phyloP scores from a whole-genome alignment of 2,113 vertebrate species.

The Nyctereutes procyonoides region DNA sequence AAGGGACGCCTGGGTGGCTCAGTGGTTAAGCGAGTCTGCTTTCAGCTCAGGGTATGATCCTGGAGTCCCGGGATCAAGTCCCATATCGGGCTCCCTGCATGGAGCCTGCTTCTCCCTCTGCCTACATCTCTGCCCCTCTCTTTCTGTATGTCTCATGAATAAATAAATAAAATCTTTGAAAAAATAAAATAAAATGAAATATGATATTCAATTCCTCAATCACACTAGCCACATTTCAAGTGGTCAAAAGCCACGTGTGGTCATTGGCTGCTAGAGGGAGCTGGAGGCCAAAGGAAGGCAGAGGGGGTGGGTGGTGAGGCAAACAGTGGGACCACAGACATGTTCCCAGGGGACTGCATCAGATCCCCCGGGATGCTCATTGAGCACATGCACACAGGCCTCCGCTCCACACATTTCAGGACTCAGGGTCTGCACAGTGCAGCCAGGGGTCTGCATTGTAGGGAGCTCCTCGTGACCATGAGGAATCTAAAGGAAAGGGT shows the following conservation, averaged over 20 bases:
- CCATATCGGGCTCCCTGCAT: too few species aligned
- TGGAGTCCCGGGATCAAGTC: too few species aligned
- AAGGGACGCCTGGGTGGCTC: too few species aligned
- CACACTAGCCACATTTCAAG: background rate
- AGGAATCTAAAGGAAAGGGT: background rate
- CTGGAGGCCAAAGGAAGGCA: background rate
- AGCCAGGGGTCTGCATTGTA: too few species aligned
- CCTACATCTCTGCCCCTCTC: too few species aligned
- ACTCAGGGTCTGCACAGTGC: background rate
- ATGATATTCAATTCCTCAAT: background rate
- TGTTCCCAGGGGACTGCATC: background rate
- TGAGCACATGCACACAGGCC: fast-evolving
- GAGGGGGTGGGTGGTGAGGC: fast-evolving
- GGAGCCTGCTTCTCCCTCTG: too few species aligned
- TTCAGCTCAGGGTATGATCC: too few species aligned
- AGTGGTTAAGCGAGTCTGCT: too few species aligned
- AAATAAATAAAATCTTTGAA: too few species aligned
- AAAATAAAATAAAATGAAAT: background rate
- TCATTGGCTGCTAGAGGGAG: background rate
- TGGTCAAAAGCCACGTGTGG: background rate
- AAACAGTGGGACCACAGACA: background rate
- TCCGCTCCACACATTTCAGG: background rate
- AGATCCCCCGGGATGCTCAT: fast-evolving
- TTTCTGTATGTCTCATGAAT: too few species aligned
- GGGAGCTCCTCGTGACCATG: too few species aligned